A percentile compares a stretch with the other conserved stretches of the same genome.
Conservation (phyloP, 2,797 vertebrate genomes). For the Oryzias sinensis region DNA sequence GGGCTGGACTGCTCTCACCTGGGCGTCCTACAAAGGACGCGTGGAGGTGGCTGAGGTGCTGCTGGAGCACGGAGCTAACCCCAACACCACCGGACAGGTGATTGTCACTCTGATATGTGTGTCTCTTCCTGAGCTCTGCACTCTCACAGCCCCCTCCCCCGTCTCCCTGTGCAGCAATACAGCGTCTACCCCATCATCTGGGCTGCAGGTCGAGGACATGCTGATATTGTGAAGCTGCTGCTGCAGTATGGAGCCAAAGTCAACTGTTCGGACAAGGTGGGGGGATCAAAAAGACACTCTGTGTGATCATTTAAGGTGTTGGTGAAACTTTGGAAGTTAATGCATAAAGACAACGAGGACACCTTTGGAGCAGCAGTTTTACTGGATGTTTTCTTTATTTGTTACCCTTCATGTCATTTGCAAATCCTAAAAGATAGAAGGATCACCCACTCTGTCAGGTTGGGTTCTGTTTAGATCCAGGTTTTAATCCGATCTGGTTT, state of each 20-base stretch:
- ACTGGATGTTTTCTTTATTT: neutral
- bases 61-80: slow-evolving; percentile 88
- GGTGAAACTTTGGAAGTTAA: no score
- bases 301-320: no score
- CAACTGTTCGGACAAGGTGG: slow-evolving; percentile 97
- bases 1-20: slow-evolving; percentile 97
- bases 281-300: neutral
- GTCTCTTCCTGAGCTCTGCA: neutral
- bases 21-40: slow-evolving; percentile 92
- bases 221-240: slow-evolving; percentile 87
- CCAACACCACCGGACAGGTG: slow-evolving; percentile 94
- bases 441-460: no score
- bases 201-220: slow-evolving; percentile 94
- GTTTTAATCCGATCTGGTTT: no score
- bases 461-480: no score
- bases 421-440: no score
- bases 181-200: slow-evolving; percentile 97
- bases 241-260: slow-evolving; percentile 90
- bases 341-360: no score
- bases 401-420: no score
- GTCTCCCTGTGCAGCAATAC: slow-evolving; percentile 81
- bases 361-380: neutral
- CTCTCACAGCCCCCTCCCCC: neutral
- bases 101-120: neutral
- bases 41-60: slow-evolving; percentile 85